Evolutionary conservation across 2,888 invertebrate species (phyloP).

Genomic region (Stratiomys singularior): DNA sequence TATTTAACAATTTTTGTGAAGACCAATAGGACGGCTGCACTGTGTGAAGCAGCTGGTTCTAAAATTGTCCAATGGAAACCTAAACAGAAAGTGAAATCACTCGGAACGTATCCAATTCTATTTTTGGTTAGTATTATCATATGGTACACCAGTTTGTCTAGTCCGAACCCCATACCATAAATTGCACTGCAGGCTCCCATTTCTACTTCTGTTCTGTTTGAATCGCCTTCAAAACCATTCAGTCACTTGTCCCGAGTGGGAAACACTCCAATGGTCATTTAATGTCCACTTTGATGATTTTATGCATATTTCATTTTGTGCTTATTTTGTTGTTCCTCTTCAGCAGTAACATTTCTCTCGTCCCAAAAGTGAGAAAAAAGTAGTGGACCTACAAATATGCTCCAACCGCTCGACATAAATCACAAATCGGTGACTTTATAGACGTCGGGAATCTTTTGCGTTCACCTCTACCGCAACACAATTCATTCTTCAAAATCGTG

Average conservation of each 20-base stretch:
- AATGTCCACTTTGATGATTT: conserved; percentile 13
- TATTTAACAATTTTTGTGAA: no score
- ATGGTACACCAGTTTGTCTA: no score
- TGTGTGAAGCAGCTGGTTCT: no score
- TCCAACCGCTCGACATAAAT: conserved; percentile 44
- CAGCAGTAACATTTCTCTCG: background rate
- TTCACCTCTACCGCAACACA: conserved; percentile 8
- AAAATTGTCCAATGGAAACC: no score
- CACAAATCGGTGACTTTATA: conserved; percentile 43
- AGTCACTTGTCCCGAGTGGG: background rate
- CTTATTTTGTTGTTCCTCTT: background rate
- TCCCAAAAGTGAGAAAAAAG: background rate
- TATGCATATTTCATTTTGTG: background rate
- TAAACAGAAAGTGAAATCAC: no score
- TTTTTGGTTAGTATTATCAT: no score
- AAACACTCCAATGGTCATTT: background rate
- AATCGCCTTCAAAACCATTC: background rate
- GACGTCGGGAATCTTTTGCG: conserved; percentile 11
- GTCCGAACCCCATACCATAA: background rate
- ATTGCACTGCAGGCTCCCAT: conserved; percentile 37
- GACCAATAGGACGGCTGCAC: no score
- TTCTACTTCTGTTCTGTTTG: conserved; percentile 13
- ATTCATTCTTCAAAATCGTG: conserved; percentile 37
- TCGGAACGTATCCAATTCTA: no score
- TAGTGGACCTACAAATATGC: conserved; percentile 24